phyloP scores from a whole-genome alignment of 2,797 vertebrate species.

The Neosilurus mollespiculum region DNA sequence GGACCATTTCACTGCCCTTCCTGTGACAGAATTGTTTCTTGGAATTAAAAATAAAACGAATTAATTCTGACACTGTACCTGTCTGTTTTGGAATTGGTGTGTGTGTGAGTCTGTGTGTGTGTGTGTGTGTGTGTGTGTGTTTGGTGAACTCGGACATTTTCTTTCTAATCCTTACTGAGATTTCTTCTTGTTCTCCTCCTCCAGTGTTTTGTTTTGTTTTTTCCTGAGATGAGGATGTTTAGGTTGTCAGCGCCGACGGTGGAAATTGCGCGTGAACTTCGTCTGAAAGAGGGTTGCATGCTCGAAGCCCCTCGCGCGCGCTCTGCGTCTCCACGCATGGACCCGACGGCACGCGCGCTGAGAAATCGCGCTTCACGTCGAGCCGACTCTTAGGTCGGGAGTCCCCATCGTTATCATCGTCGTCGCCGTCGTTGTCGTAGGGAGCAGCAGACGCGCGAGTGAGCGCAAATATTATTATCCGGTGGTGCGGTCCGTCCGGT shows the following conservation, averaged over 20 bases:
- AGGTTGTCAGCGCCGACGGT: background rate
- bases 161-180: background rate
- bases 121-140: background rate
- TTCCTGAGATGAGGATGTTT: background rate
- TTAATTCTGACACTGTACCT: background rate
- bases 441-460: slow-evolving; percentile 56
- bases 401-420: background rate
- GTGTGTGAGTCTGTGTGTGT: slow-evolving; percentile 65
- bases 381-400: slow-evolving; percentile 3
- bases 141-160: background rate
- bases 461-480: slow-evolving; percentile 66
- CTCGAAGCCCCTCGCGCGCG: background rate
- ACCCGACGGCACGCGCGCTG: background rate
- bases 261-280: slow-evolving; percentile 7
- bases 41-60: too few relatives aligned
- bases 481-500: slow-evolving; percentile 49
- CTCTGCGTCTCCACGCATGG: background rate
- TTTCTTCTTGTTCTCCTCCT: background rate
- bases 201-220: fast-evolving
- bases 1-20: too few relatives aligned
- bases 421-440: too few relatives aligned
- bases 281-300: background rate
- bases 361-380: slow-evolving; percentile 56
- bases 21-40: too few relatives aligned
- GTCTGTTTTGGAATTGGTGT: slow-evolving; percentile 35